Conservation (phyloP, 2,888 invertebrate genomes). For the Lasioglossum calceatum region DNA sequence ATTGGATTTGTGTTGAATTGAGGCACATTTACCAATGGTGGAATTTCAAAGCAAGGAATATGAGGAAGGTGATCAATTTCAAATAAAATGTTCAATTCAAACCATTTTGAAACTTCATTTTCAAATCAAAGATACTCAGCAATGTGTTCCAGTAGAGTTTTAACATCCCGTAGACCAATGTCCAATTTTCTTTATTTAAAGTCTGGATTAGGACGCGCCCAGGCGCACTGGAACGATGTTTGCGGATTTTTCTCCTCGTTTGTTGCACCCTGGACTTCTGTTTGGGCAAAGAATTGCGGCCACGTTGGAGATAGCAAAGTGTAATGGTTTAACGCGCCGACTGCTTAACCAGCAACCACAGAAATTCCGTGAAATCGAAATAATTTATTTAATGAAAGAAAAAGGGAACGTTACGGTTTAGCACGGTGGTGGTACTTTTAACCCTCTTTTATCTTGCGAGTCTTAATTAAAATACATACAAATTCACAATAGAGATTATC, state of each 20-base stretch:
- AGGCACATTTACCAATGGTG: not conserved
- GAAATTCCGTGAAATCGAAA: not conserved
- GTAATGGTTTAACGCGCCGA: slow-evolving; percentile 3
- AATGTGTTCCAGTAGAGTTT: not conserved
- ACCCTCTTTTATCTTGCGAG: not conserved
- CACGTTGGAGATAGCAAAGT: not conserved
- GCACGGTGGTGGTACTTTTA: not conserved
- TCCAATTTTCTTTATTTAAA: slow-evolving; percentile 19
- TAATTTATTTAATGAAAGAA: not conserved
- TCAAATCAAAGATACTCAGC: not conserved
- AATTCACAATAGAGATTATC: not conserved
- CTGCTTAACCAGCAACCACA: slow-evolving; percentile 1
- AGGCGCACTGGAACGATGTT: not conserved
- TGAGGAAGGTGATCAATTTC: not conserved
- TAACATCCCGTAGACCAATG: not conserved
- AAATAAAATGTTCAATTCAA: not conserved
- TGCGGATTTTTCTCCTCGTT: not conserved
- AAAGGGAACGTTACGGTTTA: not conserved
- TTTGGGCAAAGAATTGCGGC: not conserved
- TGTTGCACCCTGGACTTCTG: not conserved
- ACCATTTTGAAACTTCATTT: not conserved
- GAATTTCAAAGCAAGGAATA: not conserved
- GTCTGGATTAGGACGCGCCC: slow-evolving; percentile 2
- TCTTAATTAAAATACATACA: not conserved
- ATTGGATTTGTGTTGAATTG: too few relatives aligned